A percentile compares a stretch with the other conserved stretches of the same genome.
These are phyloP conservation scores for Platorchestia sp. DNA, from an alignment of 1,140 invertebrate species.

Conservation along the genomic window DNA sequence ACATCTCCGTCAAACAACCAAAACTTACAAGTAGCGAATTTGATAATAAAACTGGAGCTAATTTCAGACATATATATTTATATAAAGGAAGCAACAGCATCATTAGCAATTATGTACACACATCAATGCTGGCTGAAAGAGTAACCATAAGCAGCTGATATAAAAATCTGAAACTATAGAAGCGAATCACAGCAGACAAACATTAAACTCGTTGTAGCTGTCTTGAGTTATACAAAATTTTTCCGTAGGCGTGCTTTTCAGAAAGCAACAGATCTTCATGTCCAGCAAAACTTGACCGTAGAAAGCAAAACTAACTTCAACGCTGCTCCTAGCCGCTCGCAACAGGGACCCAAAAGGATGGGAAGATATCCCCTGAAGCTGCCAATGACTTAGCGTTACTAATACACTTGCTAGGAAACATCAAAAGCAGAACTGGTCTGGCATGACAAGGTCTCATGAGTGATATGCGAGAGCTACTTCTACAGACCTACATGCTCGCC, in stretches of 20 bases:
- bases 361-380: background rate
- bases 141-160: conserved; percentile 15
- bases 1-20: no score
- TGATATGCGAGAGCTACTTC: background rate
- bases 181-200: conserved; percentile 23
- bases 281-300: background rate
- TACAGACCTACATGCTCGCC: background rate
- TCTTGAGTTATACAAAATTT: background rate
- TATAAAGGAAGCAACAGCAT: conserved; percentile 38
- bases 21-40: background rate
- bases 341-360: background rate
- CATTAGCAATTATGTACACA: background rate
- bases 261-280: background rate
- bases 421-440: background rate
- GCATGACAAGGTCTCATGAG: background rate
- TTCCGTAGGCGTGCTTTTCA: background rate
- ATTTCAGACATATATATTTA: conserved; percentile 32
- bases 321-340: background rate
- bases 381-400: background rate
- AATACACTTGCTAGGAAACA: background rate
- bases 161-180: conserved; percentile 12
- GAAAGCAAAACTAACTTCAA: background rate
- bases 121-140: background rate
- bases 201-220: background rate
- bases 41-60: background rate